Evolutionary conservation across 2,797 vertebrate species (phyloP), one percentile per base, ranked within the genome.

Genomic region (Hydrocynus forskahlii): DNA sequence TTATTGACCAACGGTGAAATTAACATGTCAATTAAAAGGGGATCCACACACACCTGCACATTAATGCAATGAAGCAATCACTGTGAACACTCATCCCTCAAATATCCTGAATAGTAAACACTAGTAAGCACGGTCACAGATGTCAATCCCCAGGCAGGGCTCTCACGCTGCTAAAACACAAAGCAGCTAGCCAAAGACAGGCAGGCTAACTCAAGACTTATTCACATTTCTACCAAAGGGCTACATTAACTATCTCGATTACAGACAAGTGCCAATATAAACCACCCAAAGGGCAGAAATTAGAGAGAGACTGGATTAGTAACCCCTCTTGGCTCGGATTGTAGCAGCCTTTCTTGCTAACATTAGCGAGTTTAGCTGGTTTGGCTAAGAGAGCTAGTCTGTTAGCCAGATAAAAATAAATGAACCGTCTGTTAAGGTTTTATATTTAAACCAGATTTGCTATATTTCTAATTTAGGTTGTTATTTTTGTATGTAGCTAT

Each of bases 151-250:
- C 16, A 5, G 9, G 21, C 45, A 74, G 62, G 40, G 38, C n/a
- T 52, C n/a, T 29, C 68, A 38, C n/a, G 9, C 19, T 75, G 23
- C 7, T 50, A 63, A 25, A 70, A 76, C 73, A 81, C 80, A 81
- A 81, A 63, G 80, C 80, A 63, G 66, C 55, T 43, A 70, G 64
- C 9, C 29, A 7, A 10, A 38, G 25, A 40, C 8, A 67, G 5
- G 0, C 23, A 62, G 23, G n/a, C 25, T 45, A 40, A 1, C 29
- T 43, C 9, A 0, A 2, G 2, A 23, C 29, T 16, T 23, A 2
- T 69, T n/a, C 29, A 10, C 7, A 45, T 12, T 57, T 63, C 25
- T 70, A 40, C 48, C 25, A 29, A 50, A 13, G 68, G 5, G 6
- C 54, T 7, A 10, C 19, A n/a, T 17, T 12, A 19, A 2, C 23